A percentile compares a stretch with the other conserved stretches of the same genome.
Evolutionary conservation across 2,797 vertebrate species (phyloP).

Genomic region (Helicolenus hilgendorfi): DNA sequence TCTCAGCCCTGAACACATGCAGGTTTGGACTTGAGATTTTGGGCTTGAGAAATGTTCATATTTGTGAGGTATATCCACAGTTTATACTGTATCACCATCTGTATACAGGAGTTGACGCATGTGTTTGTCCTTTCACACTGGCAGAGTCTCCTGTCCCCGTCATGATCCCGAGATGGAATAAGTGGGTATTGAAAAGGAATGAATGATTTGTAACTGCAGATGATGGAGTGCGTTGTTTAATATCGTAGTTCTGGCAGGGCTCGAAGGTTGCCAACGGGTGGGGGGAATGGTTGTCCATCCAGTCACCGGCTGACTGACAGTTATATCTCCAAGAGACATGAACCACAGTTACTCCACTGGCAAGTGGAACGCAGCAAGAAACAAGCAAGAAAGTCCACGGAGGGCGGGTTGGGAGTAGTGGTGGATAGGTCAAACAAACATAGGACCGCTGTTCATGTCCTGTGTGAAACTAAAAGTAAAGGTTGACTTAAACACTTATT

Average conservation of each 20-base stretch:
- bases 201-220: slow-evolving; percentile 23
- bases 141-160: too few relatives aligned
- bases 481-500: too few relatives aligned
- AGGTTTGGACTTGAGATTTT: not conserved
- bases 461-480: too few relatives aligned
- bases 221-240: slow-evolving; percentile 37
- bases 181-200: slow-evolving; percentile 19
- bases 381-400: too few relatives aligned
- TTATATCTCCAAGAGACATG: not conserved
- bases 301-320: slow-evolving; percentile 6
- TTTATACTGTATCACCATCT: not conserved
- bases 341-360: not conserved
- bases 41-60: not conserved
- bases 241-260: slow-evolving; percentile 29
- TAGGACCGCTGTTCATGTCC: too few relatives aligned
- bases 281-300: not conserved
- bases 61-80: not conserved
- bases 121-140: not conserved
- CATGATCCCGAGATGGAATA: not conserved
- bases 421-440: too few relatives aligned
- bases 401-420: too few relatives aligned
- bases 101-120: not conserved
- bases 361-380: too few relatives aligned
- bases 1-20: not conserved
- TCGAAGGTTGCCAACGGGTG: not conserved